These are phyloP conservation scores for Orbicella faveolata DNA, from an alignment of 64 coral and sea anemone species.

Conservation along the genomic window DNA sequence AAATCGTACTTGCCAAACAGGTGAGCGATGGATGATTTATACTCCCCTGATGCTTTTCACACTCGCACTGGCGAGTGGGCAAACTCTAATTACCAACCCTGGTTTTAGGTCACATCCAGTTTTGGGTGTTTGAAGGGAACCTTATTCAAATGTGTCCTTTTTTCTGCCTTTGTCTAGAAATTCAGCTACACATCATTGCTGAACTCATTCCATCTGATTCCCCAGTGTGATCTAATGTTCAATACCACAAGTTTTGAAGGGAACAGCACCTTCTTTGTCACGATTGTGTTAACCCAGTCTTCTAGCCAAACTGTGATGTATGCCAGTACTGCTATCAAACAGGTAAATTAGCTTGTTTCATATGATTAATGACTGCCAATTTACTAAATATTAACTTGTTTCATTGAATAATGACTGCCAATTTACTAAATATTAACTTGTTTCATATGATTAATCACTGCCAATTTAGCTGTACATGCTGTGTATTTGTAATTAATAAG, in stretches of 20 bases:
- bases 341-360: background rate
- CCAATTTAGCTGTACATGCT: too few species aligned
- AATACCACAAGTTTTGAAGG: background rate
- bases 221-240: background rate
- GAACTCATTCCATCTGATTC: background rate
- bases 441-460: too few species aligned
- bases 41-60: too few species aligned
- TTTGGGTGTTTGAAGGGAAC: background rate
- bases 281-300: background rate
- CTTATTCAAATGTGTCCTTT: background rate
- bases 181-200: background rate
- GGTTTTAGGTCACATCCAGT: background rate
- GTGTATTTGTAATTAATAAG: too few species aligned
- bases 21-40: too few species aligned
- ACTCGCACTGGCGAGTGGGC: too few species aligned
- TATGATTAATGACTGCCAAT: too few species aligned
- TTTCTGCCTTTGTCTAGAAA: background rate
- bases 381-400: too few species aligned
- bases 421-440: too few species aligned
- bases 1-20: too few species aligned
- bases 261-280: background rate
- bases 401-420: too few species aligned
- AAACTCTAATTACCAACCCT: too few species aligned
- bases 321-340: background rate
- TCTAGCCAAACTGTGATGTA: slow-evolving; percentile 3